Base-by-base conservation (phyloP, 1,140 invertebrate genomes). In the Drosophila ironensis region DNA sequence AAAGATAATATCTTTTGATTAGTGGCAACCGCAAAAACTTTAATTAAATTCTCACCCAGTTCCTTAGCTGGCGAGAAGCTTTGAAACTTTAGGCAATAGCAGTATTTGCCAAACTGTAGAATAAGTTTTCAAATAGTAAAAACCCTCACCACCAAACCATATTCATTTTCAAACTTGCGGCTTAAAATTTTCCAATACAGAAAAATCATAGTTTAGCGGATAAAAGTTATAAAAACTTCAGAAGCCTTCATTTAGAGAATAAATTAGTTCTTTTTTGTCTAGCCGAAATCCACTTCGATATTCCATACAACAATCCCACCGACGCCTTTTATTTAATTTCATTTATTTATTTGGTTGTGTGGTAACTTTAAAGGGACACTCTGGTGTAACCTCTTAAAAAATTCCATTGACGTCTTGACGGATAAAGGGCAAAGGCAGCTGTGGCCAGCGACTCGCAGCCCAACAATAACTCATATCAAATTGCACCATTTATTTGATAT, bases 1-100 rank as follows among this genome's bases (percentile, higher is more conserved):
- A n/a, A n/a, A 84, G 78, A 82, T 82, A 84, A 82, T 82, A 82
- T 84, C 78, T 84, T 82, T 82, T 84, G 78, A 82, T 82, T 82
- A 82, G 78, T 82, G 78, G 78, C 73, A 82, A 71, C 78, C 78
- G 78, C 78, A 82, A 74, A 84, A 82, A 82, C 78, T 82, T 82
- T 82, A 82, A 82, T 82, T 82, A 82, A 82, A 82, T 82, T 82
- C 73, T 50, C 78, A 82, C 78, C 72, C 71, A 81, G 61, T 73
- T 67, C 73, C 67, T 64, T 44, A n/a, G 33, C 47, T 27, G 51
- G 17, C 16, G 33, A 17, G 16, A 82, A 82, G 69, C 84, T 84
- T 84, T n/a, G n/a, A n/a, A n/a, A n/a, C n/a, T n/a, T n/a, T n/a
- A n/a, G n/a, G n/a, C n/a, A n/a, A 78, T 82, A n/a, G 77, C 77